Conservation (phyloP, 23 tunicate genomes). For the Trididemnum nubilum region DNA sequence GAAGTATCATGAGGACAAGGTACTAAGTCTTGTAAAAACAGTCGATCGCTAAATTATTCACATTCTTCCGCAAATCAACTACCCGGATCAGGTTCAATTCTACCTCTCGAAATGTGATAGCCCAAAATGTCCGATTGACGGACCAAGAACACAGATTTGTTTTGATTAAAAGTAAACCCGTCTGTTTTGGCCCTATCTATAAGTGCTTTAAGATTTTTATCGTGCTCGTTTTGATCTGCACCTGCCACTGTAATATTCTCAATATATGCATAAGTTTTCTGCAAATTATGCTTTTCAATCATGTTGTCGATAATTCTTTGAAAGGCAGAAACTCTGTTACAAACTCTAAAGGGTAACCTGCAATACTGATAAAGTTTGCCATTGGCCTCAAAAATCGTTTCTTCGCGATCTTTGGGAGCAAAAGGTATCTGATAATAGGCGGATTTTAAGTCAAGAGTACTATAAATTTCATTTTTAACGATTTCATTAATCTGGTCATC, state of each 20-base stretch:
- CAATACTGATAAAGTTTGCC: constrained; percentile 9
- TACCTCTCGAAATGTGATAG: not conserved
- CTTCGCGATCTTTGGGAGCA: too few species aligned
- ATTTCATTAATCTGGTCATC: too few species aligned
- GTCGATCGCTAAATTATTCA: too few species aligned
- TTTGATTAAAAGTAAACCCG: not conserved
- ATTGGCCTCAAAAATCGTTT: too few species aligned
- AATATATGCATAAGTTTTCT: not conserved
- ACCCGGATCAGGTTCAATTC: constrained; percentile 7
- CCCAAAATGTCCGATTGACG: not conserved
- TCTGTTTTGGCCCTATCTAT: too few species aligned
- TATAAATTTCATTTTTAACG: too few species aligned
- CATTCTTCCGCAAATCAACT: too few species aligned
- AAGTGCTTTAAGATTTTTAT: too few species aligned
- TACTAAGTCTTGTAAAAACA: too few species aligned
- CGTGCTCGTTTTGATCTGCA: not conserved
- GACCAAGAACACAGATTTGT: not conserved
- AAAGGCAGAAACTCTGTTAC: constrained; percentile 12
- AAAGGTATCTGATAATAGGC: too few species aligned
- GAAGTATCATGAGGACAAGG: too few species aligned
- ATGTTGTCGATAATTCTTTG: not conserved
- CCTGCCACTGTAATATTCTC: constrained; percentile 8
- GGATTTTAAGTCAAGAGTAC: too few species aligned
- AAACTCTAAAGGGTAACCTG: constrained; percentile 1
- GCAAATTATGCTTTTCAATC: not conserved